These are phyloP conservation scores for Zoanthus sansibaricus DNA, from an alignment of 92 coral and sea anemone species.

Conservation along the genomic window DNA sequence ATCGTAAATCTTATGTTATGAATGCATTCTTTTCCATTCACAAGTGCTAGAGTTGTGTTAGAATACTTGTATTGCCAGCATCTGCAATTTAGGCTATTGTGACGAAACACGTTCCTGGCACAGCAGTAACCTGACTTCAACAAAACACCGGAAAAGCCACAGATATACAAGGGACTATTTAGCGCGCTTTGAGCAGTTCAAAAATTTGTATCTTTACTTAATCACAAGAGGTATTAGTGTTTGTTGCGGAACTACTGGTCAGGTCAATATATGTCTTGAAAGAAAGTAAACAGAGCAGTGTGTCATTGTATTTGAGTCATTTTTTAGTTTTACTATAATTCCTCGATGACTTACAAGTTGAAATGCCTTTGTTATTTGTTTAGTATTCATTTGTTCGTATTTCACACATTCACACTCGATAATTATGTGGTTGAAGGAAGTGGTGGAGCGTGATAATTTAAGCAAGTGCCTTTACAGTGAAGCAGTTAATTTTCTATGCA, in stretches of 20 bases:
- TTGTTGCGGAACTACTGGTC: not conserved
- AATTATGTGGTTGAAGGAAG: slow-evolving; percentile 38
- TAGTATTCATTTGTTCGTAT: slow-evolving; percentile 27
- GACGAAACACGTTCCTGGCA: slow-evolving; percentile 6
- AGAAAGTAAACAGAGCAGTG: not conserved
- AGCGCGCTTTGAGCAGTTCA: slow-evolving; percentile 26
- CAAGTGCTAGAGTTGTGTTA: slow-evolving; percentile 2
- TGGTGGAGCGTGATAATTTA: slow-evolving; percentile 32
- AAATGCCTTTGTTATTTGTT: slow-evolving; percentile 15
- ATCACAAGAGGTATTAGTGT: not conserved
- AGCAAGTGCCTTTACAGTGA: slow-evolving; percentile 5
- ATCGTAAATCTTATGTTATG: slow-evolving; percentile 28
- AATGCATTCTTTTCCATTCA: slow-evolving; percentile 26
- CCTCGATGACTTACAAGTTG: slow-evolving; percentile 5
- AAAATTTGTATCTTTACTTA: not conserved
- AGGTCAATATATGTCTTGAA: slow-evolving; percentile 29
- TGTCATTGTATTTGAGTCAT: not conserved
- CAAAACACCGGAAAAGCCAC: slow-evolving; percentile 49
- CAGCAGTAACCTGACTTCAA: slow-evolving; percentile 16
- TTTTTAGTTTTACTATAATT: not conserved
- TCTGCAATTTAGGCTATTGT: slow-evolving; percentile 36
- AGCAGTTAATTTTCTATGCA: slow-evolving; percentile 14
- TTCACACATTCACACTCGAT: slow-evolving; percentile 48
- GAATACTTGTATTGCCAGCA: slow-evolving; percentile 16
- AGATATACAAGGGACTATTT: slow-evolving; percentile 11